Evolutionary conservation across 2,113 vertebrate species (phyloP), one percentile per base, ranked within the genome.

Genomic region (Patagioenas fasciata): DNA sequence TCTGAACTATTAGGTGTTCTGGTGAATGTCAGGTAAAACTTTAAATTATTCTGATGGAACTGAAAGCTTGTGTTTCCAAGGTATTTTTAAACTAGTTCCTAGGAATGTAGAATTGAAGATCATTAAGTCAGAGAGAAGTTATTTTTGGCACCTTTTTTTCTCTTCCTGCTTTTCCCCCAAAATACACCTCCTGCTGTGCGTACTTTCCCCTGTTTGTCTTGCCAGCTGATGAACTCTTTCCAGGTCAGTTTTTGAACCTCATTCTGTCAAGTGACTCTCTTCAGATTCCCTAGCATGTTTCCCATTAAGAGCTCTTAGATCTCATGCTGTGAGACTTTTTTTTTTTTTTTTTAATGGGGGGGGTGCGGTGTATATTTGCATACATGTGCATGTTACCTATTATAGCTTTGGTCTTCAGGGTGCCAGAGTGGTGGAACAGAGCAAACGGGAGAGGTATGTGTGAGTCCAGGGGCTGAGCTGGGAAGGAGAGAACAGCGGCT

Each of bases 361-460:
- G 24, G 9, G 2, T 13, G 13, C 3, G 9, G 28, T 4, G 16
- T 44, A 44, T 44, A 34, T 8, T 4, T 12, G 8, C 18, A 9
- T 0, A 0, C 9, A 0, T 3, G 13, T 0, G 0, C 44, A 47
- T 16, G 81, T 13, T 44, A 15, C 24, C 25, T 40, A 1, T 42
- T 13, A 15, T 2, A 7, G 1, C 25, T 61, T 61, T 31, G 18
- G 24, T 17, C 34, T 62, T 50, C 2, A 6, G 10, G 4, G 17
- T 54, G 28, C 15, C 2, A 4, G 67, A 19, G 6, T 5, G 20
- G 15, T 12, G 3, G 13, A 44, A 32, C 0, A 47, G 40, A 42
- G 31, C 0, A 0, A 31, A 13, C 5, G 15, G 50, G 36, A 80
- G 36, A 70, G 42, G 11, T 14, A 8, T 13, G 14, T 66, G 28